A percentile compares a stretch with the other conserved stretches of the same genome.
phyloP scores from a whole-genome alignment of 2,888 invertebrate genomes.

The Parochlus steinenii region DNA sequence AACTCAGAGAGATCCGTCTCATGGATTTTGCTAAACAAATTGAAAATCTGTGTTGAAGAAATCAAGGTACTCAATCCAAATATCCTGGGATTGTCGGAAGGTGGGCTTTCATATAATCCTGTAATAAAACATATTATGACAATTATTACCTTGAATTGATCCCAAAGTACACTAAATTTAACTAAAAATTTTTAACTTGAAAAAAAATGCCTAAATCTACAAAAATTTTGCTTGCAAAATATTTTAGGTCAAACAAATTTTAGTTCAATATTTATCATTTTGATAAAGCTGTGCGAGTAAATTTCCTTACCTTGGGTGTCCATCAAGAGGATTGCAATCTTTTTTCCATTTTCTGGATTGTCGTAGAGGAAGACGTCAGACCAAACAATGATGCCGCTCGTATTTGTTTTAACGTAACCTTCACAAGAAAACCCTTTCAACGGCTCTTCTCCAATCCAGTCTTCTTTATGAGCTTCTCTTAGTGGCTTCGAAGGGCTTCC shows the following conservation, averaged over 20 bases:
- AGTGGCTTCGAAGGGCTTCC: not conserved
- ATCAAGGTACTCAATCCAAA: conserved; percentile 11
- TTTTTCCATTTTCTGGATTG: conserved; percentile 9
- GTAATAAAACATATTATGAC: no score
- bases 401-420: conserved; percentile 7
- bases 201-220: no score
- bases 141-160: no score
- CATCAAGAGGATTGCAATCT: conserved; percentile 10
- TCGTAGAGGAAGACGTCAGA: conserved; percentile 11
- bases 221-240: no score
- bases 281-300: no score
- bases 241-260: no score
- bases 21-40: conserved; percentile 10
- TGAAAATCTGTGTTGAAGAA: conserved; percentile 11
- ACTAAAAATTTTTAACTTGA: no score
- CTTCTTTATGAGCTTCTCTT: conserved; percentile 1
- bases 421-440: conserved; percentile 11
- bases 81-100: conserved; percentile 11
- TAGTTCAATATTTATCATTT: no score
- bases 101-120: conserved; percentile 9
- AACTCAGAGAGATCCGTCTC: conserved; percentile 12
- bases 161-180: no score
- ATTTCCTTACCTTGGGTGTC: conserved; percentile 14
- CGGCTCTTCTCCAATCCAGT: conserved; percentile 4
- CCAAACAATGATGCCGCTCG: conserved; percentile 13